Base-by-base conservation (phyloP, 2,888 invertebrate genomes). In the Cerceris ruficornis region DNA sequence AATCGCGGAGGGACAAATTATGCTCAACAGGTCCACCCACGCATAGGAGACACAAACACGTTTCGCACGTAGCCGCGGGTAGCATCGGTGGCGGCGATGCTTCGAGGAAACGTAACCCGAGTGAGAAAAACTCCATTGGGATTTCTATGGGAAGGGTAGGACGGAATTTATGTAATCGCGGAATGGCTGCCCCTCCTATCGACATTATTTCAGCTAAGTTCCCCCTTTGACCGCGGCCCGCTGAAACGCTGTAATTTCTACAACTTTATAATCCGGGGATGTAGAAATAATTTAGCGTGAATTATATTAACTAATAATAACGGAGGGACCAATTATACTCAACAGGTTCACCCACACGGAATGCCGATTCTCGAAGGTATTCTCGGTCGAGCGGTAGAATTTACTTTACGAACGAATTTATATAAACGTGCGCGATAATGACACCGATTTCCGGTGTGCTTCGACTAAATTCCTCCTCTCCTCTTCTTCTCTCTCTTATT, bases 261-360 rank as follows among this genome's bases (percentile, higher is more conserved):
- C 50, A 50, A n/a, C n/a, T 50, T 50, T 50, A 50, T 59, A 59
- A n/a, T 11, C 50, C 50, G 6, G 1, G 50, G 50, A n/a, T 11
- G 39, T 78, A 78, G 77, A 78, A 78, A 78, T 80, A 78, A 80
- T 80, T 60, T 49, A 8, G 46, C 49, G n/a, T 0, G 78, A 77
- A 78, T 70, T 80, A 57, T 66, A 78, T 80, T 80, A 77, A 75
- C 78, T 67, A 80, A 80, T 80, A 80, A 80, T 78, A 80, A 74
- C 70, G 67, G 77, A 54, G 73, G 74, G 70, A 52, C 70, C 78
- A 77, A 80, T 80, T 80, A 76, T 76, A 67, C 77, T 76, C 78
- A 71, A 78, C 78, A 76, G 78, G 76, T 78, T 78, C 78, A 78
- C 71, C 78, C 78, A 78, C 77, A 76, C 76, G 77, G 28, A 28